Evolutionary conservation across 2,113 vertebrate species (phyloP), one percentile per base, ranked within the genome.

Genomic region (Ranitomeya imitator): DNA sequence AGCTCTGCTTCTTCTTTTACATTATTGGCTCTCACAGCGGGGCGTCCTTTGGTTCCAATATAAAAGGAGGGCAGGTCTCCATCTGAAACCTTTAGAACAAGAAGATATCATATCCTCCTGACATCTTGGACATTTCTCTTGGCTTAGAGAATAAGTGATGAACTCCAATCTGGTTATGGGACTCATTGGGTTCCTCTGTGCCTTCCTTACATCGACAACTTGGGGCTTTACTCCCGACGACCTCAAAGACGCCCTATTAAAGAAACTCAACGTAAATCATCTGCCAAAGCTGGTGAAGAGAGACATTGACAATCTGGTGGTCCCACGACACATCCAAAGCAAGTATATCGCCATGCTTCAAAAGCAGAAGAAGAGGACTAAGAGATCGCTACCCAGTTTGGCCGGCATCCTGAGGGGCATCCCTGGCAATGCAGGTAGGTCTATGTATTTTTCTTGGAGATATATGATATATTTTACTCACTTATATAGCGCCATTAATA

Each of bases 301-400:
- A 86, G 97, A 98, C 86, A 59, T 97, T 90, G 95, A 94, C 85
- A 95, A 96, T 77, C 90, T 97, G 83, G 91, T 97, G n/a, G 93
- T 98, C 86, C 97, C 97, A 11, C 92, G 94, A 31, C 95, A 96
- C 0, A 65, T 97, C n/a, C 95, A 90, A 92, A 96, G 92, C 89
- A 97, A 97, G 74, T 98, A 98, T 89, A 6, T 93, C 65, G 95
- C 96, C 82, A 95, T 98, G 97, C 91, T 98, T 92, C 96, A 95
- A 90, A 93, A 93, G 77, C 96, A 97, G 90, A 93, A 94, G 89
- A 94, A 95, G 89, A 95, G 96, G 91, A 96, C 93, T 85, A 95
- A 96, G 55, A 95, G 96, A 80, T 95, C 97, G 13, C 86, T 96
- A 80, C 97, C 97, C 0, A 98, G 96, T 90, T 90, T 98, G 89